Evolutionary conservation across 1,140 invertebrate genomes (phyloP), one percentile per base, ranked within the genome.

Genomic region (Drosophila nigromelanica): DNA sequence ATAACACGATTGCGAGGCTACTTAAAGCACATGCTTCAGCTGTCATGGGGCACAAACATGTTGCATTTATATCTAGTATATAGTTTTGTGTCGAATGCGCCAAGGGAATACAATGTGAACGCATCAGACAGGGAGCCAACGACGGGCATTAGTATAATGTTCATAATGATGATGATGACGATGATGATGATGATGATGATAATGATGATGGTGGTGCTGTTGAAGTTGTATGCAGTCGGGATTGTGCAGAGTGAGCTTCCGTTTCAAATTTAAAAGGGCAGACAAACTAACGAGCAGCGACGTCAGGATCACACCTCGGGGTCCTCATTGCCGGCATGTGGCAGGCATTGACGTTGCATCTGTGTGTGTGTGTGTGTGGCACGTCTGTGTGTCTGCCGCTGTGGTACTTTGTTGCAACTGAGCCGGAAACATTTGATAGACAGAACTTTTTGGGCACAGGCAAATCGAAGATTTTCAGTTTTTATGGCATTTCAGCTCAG

Each of bases 361-460:
- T 67, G 58, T 8, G 50, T 55, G 63, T 33, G 56, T 45, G 24
- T 60, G 52, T 71, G 47, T 47, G 62, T 58, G 47, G 50, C 56
- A 78, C 33, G 27, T 70, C 30, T 67, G 58, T 8, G 50, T 55
- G 63, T 33, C 50, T 42, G 42, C 14, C 39, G 50, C 61, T 47
- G 12, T 52, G 70, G 78, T 78, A 48, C 66, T 81, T 75, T 77
- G 60, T 63, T 71, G 59, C 74, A 78, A 74, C 12, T 68, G 72
- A 87, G 54, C 68, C 78, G 82, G 82, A 87, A 87, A 70, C 74
- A 82, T 73, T 79, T 73, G 77, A 78, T 69, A 82, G 62, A 82
- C 64, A 67, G 50, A 66, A 48, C 35, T 55, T 66, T 56, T 59
- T 15, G 43, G 43, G 54, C 61, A 33, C 56, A 47, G 64, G 42